Conservation (phyloP, 2,888 invertebrate genomes). For the Melinaea menophilus region DNA sequence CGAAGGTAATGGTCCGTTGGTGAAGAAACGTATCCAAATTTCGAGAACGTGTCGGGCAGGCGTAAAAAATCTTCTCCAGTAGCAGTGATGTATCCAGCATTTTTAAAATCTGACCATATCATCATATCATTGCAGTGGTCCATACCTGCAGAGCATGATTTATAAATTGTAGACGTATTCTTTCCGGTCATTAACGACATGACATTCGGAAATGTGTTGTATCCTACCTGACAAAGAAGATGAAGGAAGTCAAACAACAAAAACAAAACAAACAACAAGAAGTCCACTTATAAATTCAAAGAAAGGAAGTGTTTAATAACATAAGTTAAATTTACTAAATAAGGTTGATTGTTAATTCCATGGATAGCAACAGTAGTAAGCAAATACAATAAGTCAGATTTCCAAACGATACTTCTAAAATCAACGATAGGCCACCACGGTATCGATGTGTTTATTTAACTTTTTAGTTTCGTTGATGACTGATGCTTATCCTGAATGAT, state of each 20-base stretch:
- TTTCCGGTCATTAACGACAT: conserved; percentile 87
- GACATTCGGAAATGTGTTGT: conserved; percentile 93
- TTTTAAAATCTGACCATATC: conserved; percentile 85
- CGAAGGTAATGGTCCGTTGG: conserved; percentile 90
- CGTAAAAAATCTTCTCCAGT: conserved; percentile 85
- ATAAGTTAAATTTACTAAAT: no score
- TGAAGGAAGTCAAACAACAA: conserved; percentile 2
- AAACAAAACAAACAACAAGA: no score
- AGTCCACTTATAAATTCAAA: background rate
- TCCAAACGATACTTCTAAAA: no score
- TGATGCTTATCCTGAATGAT: no score
- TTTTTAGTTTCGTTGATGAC: no score
- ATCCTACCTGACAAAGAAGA: conserved; percentile 79
- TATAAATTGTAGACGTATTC: conserved; percentile 69
- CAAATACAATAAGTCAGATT: background rate
- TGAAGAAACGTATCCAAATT: conserved; percentile 80
- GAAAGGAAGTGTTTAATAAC: no score
- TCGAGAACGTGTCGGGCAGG: conserved; percentile 81
- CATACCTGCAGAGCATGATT: conserved; percentile 62
- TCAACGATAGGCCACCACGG: no score
- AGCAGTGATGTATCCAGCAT: conserved; percentile 84
- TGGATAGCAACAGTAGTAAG: background rate
- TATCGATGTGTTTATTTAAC: no score
- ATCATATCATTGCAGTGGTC: conserved; percentile 83
- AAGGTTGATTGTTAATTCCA: no score